A percentile compares a stretch with the other conserved stretches of the same genome.
phyloP scores from a whole-genome alignment of 2,797 vertebrate species.

The Artibeus lituratus region DNA sequence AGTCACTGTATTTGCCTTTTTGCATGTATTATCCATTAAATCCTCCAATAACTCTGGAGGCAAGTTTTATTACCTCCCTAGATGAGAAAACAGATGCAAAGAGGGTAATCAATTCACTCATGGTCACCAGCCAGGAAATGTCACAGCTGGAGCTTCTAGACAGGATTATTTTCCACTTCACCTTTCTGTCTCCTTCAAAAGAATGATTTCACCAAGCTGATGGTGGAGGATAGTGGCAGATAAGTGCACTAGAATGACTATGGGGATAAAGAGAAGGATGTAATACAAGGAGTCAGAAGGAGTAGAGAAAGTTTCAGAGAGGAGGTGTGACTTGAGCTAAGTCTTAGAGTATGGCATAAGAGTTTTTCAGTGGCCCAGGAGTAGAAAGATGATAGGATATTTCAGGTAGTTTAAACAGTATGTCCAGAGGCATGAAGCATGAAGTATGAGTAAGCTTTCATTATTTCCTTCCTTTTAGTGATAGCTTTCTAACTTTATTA shows the following conservation, averaged over 20 bases:
- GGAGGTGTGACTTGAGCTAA: background rate
- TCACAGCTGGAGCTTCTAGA: background rate
- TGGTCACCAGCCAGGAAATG: background rate
- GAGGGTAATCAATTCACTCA: background rate
- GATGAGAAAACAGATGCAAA: background rate
- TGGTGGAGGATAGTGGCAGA: background rate
- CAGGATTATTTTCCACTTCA: background rate
- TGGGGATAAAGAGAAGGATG: background rate
- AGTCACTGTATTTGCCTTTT: background rate
- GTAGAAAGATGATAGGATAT: background rate
- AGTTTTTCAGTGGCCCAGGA: background rate
- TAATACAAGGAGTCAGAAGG: background rate
- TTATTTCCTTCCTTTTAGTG: background rate
- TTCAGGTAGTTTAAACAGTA: background rate
- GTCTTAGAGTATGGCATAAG: background rate
- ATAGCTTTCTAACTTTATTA: background rate
- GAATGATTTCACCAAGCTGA: background rate
- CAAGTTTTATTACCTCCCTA: slow-evolving; percentile 10
- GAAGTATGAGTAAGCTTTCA: background rate
- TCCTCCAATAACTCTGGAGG: background rate
- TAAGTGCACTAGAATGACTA: background rate
- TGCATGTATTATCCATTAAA: background rate
- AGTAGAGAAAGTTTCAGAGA: background rate
- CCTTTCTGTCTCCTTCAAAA: background rate
- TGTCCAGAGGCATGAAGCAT: background rate